These are phyloP conservation scores for Prietella phreatophila DNA, from an alignment of 2,113 vertebrate species.

Conservation along the genomic window DNA sequence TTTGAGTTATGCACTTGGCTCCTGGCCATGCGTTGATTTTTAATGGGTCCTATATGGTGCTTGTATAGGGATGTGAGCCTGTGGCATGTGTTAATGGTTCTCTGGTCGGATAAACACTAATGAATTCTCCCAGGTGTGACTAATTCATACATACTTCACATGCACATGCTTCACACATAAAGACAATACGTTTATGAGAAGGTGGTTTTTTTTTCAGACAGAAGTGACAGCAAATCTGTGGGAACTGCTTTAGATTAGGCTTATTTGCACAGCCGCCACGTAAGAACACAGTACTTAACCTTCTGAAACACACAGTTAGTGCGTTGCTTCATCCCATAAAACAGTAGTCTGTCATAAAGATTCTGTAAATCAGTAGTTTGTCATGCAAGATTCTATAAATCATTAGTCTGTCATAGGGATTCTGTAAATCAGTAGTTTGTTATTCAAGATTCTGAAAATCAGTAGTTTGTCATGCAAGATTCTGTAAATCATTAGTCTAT, in stretches of 20 bases:
- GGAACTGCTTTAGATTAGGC: background rate
- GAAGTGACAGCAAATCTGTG: background rate
- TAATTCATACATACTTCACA: constrained; percentile 54
- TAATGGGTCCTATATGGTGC: background rate
- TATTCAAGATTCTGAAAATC: background rate
- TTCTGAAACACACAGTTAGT: background rate
- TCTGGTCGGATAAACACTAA: constrained; percentile 49
- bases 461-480: background rate
- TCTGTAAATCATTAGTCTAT: background rate
- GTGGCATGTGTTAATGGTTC: constrained; percentile 51
- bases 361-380: background rate
- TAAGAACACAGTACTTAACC: background rate
- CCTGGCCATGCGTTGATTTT: background rate
- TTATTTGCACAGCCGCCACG: background rate
- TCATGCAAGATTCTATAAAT: background rate
- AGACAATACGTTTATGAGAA: background rate
- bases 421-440: background rate
- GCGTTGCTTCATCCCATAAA: background rate
- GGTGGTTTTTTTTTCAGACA: background rate
- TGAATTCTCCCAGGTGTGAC: constrained; percentile 60
- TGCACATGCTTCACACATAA: constrained; percentile 59
- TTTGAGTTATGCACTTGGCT: constrained; percentile 27
- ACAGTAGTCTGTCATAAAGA: background rate
- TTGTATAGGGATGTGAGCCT: constrained; percentile 13
- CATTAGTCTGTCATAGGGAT: too few species aligned